These are phyloP conservation scores for Drosophila mimica DNA, from an alignment of 2,888 invertebrate genomes.

Conservation along the genomic window DNA sequence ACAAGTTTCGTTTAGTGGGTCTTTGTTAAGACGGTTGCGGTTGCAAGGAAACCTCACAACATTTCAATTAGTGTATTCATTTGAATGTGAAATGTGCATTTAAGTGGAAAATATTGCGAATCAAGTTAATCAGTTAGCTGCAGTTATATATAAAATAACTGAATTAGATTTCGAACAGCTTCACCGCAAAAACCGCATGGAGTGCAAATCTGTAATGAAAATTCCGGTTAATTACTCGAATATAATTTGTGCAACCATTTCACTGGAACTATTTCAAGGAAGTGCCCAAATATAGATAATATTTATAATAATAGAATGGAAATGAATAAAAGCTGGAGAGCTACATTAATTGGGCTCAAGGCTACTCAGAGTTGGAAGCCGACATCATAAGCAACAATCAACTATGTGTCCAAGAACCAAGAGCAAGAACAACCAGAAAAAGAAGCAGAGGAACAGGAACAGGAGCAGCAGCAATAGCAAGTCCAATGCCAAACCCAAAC, in stretches of 20 bases:
- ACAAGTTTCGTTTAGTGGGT: background rate
- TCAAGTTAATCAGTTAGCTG: background rate
- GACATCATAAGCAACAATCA: background rate
- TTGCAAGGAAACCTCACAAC: background rate
- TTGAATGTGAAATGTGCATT: background rate
- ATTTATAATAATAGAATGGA: background rate
- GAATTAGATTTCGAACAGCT: background rate
- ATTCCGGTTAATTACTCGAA: background rate
- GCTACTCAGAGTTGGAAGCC: background rate
- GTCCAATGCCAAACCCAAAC: constrained; percentile 48
- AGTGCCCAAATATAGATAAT: background rate
- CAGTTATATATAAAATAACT: background rate
- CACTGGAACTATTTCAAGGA: background rate
- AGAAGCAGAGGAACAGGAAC: constrained; percentile 8
- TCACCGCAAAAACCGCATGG: background rate
- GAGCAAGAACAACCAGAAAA: background rate
- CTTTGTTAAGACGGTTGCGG: background rate
- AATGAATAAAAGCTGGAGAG: background rate
- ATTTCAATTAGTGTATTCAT: background rate
- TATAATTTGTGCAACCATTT: background rate
- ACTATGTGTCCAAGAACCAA: background rate
- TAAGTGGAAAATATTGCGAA: background rate
- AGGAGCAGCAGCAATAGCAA: constrained; percentile 18
- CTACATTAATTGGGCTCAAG: background rate
- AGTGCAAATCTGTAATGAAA: background rate